These are phyloP conservation scores for Eriocheir sinensis DNA, from an alignment of 1,140 invertebrate genomes.

Conservation along the genomic window DNA sequence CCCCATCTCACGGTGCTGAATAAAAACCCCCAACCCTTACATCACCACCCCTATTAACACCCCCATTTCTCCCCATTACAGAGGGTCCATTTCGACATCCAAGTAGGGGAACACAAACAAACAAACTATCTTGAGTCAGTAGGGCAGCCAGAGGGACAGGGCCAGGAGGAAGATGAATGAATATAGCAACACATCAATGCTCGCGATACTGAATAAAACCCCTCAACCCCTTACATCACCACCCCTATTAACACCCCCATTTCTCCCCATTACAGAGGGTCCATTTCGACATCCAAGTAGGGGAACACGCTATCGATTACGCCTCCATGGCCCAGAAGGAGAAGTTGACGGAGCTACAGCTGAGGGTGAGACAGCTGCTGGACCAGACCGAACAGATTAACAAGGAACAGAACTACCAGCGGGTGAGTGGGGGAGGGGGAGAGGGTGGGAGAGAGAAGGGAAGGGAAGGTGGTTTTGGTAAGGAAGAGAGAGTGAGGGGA, in stretches of 20 bases:
- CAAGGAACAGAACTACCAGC: conserved; percentile 99
- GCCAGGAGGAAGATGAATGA: too few relatives aligned
- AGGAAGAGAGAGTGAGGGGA: too few relatives aligned
- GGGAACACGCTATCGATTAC: conserved; percentile 99
- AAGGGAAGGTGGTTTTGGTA: too few relatives aligned
- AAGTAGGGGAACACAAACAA: conserved; percentile 99
- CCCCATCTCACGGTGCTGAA: too few relatives aligned
- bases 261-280: conserved; percentile 86
- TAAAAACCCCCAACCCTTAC: not conserved
- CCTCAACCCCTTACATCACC: not conserved
- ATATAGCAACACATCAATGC: too few relatives aligned
- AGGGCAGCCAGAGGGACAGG: too few relatives aligned
- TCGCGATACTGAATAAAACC: too few relatives aligned
- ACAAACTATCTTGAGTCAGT: too few relatives aligned
- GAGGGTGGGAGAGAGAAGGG: too few relatives aligned
- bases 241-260: conserved; percentile 52
- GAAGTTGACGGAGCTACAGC: conserved; percentile 97
- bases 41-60: not conserved
- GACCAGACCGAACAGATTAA: conserved; percentile 99
- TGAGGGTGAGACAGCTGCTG: conserved; percentile 96
- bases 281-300: conserved; percentile 99
- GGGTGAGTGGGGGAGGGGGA: conserved; percentile 85
- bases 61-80: conserved; percentile 82
- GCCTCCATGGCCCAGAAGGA: conserved; percentile 98
- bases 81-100: conserved; percentile 98